A percentile compares a stretch with the other conserved stretches of the same genome.
Evolutionary conservation across 2,888 invertebrate species (phyloP).

Genomic region (Nezara viridula): DNA sequence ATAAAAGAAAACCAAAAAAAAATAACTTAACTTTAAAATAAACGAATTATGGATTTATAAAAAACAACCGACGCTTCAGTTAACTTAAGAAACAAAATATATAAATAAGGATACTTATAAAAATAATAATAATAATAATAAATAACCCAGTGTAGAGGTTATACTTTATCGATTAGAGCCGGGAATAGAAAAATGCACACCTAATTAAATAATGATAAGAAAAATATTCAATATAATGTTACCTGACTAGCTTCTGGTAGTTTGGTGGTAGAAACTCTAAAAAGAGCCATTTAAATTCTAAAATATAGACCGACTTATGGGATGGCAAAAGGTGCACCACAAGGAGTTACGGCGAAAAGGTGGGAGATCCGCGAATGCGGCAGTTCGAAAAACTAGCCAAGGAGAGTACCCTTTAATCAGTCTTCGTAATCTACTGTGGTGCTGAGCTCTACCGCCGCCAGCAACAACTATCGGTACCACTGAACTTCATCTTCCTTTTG

Average conservation of each 20-base stretch:
- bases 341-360: constrained; percentile 37
- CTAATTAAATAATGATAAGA: not conserved
- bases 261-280: constrained; percentile 76
- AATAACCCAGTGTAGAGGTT: constrained; percentile 44
- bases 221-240: constrained; percentile 41
- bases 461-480: not conserved
- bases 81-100: not conserved
- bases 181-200: constrained; percentile 27
- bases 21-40: not conserved
- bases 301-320: constrained; percentile 35
- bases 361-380: constrained; percentile 34
- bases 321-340: constrained; percentile 40
- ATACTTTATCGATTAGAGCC: constrained; percentile 55
- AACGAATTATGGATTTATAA: not conserved
- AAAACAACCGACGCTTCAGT: not conserved
- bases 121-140: constrained; percentile 38
- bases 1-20: not conserved
- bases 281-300: constrained; percentile 74
- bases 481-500: not conserved
- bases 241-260: constrained; percentile 74
- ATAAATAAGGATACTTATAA: no score
- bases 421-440: not conserved
- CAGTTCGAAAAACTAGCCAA: constrained; percentile 44
- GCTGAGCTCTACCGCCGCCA: not conserved
- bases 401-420: constrained; percentile 32